Conservation (phyloP, 2,797 vertebrate species). For the Sebastes baramenuke region DNA sequence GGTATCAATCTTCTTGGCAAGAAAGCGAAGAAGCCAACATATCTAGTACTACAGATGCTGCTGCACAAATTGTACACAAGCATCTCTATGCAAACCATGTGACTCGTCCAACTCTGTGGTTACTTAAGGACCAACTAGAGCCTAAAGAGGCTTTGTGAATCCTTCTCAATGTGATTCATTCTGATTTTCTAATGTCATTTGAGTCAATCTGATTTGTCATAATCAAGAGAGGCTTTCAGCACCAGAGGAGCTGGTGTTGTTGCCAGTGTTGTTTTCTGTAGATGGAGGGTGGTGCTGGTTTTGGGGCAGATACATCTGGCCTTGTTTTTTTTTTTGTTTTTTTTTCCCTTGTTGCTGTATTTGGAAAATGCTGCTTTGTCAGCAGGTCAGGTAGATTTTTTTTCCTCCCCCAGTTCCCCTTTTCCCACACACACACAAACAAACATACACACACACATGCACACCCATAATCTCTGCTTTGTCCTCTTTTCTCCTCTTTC, state of each 20-base stretch:
- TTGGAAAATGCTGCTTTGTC: slow-evolving; percentile 75
- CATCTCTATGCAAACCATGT: not conserved
- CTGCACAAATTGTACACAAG: not conserved
- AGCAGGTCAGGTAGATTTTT: slow-evolving; percentile 74
- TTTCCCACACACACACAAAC: slow-evolving; percentile 55
- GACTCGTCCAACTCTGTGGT: not conserved
- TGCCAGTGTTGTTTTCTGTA: slow-evolving; percentile 19
- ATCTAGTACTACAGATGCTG: not conserved
- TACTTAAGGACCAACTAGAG: not conserved
- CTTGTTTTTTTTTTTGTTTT: slow-evolving; percentile 29
- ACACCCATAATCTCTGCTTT: slow-evolving; percentile 59
- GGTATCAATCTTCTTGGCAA: not conserved
- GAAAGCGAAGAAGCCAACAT: not conserved
- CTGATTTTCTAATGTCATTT: slow-evolving; percentile 24
- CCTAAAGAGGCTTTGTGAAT: not conserved
- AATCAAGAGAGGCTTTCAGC: slow-evolving; percentile 2
- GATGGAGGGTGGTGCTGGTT: slow-evolving; percentile 31
- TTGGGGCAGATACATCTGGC: slow-evolving; percentile 26
- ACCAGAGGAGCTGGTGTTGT: not conserved
- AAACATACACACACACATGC: slow-evolving; percentile 24
- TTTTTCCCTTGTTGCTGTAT: slow-evolving; percentile 48
- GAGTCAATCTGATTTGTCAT: slow-evolving; percentile 21
- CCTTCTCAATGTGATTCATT: slow-evolving; percentile 1
- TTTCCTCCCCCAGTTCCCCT: slow-evolving; percentile 27
- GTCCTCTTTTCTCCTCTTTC: slow-evolving; percentile 56